These are phyloP conservation scores for Geotrypetes seraphini DNA, from an alignment of 2,797 vertebrate species.

Conservation along the genomic window DNA sequence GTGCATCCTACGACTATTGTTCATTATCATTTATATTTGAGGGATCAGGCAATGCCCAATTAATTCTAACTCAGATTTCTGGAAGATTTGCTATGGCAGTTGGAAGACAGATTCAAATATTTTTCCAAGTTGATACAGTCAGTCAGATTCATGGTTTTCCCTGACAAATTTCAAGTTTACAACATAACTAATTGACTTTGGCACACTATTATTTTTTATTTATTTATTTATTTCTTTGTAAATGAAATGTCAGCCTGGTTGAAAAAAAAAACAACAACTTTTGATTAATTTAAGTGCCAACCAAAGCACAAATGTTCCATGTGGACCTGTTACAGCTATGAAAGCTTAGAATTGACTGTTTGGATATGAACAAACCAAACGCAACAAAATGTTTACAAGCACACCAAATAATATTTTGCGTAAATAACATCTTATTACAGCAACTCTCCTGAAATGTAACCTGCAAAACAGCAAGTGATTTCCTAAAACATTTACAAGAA, in stretches of 20 bases:
- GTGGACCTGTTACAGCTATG: constrained; percentile 10
- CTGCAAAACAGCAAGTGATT: constrained; percentile 1
- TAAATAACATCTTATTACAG: constrained; percentile 9
- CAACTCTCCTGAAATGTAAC: constrained; percentile 26
- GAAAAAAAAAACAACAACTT: constrained; percentile 20
- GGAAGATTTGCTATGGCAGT: neutral
- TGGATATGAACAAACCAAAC: constrained; percentile 23
- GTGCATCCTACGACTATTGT: too few species aligned
- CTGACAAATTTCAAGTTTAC: constrained; percentile 17
- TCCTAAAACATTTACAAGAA: constrained; percentile 20
- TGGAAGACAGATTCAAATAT: neutral
- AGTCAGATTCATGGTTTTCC: constrained; percentile 1
- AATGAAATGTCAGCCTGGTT: constrained; percentile 35
- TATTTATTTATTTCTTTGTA: neutral
- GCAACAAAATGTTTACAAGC: constrained; percentile 17
- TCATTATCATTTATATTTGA: too few species aligned
- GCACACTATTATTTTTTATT: constrained; percentile 32
- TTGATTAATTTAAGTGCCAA: constrained; percentile 34
- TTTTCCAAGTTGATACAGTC: neutral
- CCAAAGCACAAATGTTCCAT: constrained; percentile 37
- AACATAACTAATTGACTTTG: constrained; percentile 35
- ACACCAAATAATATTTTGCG: constrained; percentile 8
- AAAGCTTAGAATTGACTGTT: constrained; percentile 18
- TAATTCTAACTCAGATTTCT: too few species aligned
- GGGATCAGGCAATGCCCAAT: too few species aligned